Evolutionary conservation across 2,888 invertebrate genomes (phyloP).

Genomic region (Drosophila histrio): DNA sequence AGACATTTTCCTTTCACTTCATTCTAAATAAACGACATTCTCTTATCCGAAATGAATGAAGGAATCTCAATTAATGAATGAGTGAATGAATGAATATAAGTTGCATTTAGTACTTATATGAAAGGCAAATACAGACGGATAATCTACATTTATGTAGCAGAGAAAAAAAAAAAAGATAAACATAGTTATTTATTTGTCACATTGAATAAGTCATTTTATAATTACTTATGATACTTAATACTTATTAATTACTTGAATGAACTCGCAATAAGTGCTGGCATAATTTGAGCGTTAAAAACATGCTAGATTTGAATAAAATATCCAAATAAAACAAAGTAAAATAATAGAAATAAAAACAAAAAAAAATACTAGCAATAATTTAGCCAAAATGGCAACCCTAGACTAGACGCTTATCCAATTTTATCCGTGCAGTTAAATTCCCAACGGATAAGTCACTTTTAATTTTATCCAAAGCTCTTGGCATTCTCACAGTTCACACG

Average conservation of each 20-base stretch:
- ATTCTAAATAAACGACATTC: neutral
- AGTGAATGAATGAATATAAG: neutral
- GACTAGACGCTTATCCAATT: slow-evolving; percentile 1
- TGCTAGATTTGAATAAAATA: too few species aligned
- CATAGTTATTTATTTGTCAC: neutral
- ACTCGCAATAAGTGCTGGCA: too few species aligned
- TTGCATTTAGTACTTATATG: neutral
- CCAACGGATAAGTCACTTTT: neutral
- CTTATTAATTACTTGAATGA: neutral
- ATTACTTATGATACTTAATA: neutral
- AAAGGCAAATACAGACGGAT: neutral
- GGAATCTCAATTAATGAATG: neutral
- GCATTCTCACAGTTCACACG: neutral
- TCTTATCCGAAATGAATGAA: neutral
- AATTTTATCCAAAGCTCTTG: neutral
- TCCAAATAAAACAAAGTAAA: too few species aligned
- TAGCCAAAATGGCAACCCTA: too few species aligned
- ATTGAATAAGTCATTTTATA: neutral
- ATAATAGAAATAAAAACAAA: too few species aligned
- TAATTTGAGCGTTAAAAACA: too few species aligned
- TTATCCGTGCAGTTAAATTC: neutral
- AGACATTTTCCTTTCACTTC: neutral
- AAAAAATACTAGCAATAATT: too few species aligned
- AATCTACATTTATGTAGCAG: neutral
- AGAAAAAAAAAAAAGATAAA: neutral